phyloP scores from a whole-genome alignment of 2,113 vertebrate species.

The Sarotherodon lohbergeri region DNA sequence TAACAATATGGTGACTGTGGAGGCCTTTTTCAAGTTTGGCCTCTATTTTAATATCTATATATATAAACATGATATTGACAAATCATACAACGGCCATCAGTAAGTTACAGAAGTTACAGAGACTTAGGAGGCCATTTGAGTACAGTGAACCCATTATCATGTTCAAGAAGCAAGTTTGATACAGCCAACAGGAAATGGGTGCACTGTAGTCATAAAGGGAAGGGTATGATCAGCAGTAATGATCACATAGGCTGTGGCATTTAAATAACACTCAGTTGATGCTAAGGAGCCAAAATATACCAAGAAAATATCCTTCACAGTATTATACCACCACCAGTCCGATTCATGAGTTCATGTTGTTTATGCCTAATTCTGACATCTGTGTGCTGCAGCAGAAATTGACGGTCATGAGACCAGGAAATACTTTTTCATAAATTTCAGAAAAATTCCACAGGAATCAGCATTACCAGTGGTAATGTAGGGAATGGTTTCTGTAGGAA shows the following conservation, averaged over 20 bases:
- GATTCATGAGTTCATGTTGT: neutral
- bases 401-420: neutral
- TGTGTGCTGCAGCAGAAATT: neutral
- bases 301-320: neutral
- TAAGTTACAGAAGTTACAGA: neutral
- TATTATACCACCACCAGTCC: neutral
- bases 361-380: neutral
- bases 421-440: neutral
- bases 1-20: neutral
- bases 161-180: neutral
- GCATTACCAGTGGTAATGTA: too few relatives aligned
- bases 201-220: neutral
- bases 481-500: neutral
- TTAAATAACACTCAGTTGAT: neutral
- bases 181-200: neutral
- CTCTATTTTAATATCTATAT: neutral
- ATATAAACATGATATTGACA: neutral
- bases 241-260: neutral
- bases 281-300: neutral
- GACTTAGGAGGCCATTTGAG: neutral
- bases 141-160: neutral
- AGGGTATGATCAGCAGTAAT: neutral
- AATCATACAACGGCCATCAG: neutral
- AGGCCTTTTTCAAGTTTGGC: neutral
- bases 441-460: neutral